Conservation (phyloP, 2,888 invertebrate species). For the Zele albiditarsus region DNA sequence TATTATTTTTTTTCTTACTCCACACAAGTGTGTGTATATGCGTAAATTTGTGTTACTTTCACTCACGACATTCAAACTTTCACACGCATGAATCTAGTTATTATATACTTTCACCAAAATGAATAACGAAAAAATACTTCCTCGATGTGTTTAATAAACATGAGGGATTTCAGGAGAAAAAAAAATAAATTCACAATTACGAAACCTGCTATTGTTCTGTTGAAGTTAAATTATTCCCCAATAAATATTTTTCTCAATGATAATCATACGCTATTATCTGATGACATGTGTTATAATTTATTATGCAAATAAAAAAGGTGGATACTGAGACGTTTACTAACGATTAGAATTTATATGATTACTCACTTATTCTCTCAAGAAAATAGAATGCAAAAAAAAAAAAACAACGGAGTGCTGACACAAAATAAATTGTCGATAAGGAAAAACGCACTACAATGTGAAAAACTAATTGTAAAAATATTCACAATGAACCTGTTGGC, state of each 20-base stretch:
- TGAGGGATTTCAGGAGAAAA: not conserved
- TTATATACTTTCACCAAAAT: slow-evolving; percentile 22
- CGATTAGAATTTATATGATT: not conserved
- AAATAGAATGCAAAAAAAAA: not conserved
- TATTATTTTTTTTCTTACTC: not conserved
- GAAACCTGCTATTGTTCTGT: no score
- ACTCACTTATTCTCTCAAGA: not conserved
- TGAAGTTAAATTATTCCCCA: no score
- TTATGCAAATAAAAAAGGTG: not conserved
- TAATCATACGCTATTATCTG: no score
- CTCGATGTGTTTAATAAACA: not conserved
- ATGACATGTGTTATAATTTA: no score
- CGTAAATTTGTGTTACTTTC: slow-evolving; percentile 13
- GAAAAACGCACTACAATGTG: not conserved
- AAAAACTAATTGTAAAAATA: not conserved
- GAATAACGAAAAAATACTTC: not conserved
- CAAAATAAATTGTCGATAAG: not conserved
- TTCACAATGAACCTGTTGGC: not conserved
- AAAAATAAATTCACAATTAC: not conserved
- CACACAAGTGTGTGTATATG: not conserved
- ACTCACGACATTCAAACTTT: slow-evolving; percentile 24
- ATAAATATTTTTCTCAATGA: no score
- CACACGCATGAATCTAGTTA: slow-evolving; percentile 19
- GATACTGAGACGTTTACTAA: not conserved
- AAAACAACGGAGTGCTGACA: not conserved